Evolutionary conservation across 2,797 vertebrate genomes (phyloP), one percentile per base, ranked within the genome.

Genomic region (Sebastes paucispinis): DNA sequence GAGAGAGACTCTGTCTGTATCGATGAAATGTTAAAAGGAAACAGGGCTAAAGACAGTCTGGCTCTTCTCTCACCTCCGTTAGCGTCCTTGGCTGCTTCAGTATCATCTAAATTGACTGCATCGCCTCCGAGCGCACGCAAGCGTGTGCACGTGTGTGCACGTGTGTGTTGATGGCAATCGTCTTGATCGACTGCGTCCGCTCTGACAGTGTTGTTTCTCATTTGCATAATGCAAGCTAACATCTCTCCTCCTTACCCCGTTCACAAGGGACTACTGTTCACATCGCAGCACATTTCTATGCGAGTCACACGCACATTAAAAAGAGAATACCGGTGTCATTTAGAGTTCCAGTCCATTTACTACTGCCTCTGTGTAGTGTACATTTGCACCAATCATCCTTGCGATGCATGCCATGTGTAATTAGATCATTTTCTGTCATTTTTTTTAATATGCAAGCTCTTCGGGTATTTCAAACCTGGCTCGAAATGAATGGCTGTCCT

Each of bases 331-430:
- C n/a, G 16, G 58, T 39, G 81, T 82, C 91, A 63, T 88, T 89
- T 82, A 79, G 79, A 88, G 90, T 84, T 83, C 69, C 79, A 80
- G 85, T 68, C 77, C 87, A 89, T 90, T 89, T 79, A 64, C 80
- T 27, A 1, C 68, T 25, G 71, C 54, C 54, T 67, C 60, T 20
- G 78, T 82, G 34, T 36, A 1, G 34, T 52, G 66, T 10, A 16
- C 6, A n/a, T n/a, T 54, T 57, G 69, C 73, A 34, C 43, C 82
- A 54, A 73, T 88, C 73, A 66, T 4, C 31, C 39, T 24, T 31
- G 79, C 74, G 54, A 70, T 20, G 72, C 82, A 13, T 67, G 83
- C 62, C 89, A 57, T 6, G 8, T 75, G 50, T 82, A 89, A 91
- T 90, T 86, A 81, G 32, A 89, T 86, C 55, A 60, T 25, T 65